A percentile compares a stretch with the other conserved stretches of the same genome.
Conservation (phyloP, 2,888 invertebrate genomes). For the Epiblema foenella region DNA sequence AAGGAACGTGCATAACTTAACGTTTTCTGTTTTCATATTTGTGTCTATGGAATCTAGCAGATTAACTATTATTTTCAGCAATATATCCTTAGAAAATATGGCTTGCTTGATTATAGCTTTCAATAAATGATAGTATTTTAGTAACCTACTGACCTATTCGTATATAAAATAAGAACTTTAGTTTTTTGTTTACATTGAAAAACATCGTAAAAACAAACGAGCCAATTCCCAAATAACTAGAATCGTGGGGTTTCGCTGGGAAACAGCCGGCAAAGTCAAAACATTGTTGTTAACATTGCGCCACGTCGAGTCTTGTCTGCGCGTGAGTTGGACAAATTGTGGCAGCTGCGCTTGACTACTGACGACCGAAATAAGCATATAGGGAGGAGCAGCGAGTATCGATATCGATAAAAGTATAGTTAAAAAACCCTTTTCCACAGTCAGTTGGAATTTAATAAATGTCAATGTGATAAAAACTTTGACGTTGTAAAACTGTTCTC, state of each 20-base stretch:
- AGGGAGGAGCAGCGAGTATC: conserved; percentile 50
- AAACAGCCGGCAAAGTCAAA: conserved; percentile 76
- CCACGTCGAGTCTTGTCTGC: conserved; percentile 60
- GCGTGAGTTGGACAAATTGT: conserved; percentile 62
- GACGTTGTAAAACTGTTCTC: no score
- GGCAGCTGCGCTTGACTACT: conserved; percentile 73
- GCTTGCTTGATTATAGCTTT: not conserved
- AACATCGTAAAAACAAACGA: conserved; percentile 40
- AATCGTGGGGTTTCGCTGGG: conserved; percentile 53
- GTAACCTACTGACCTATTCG: conserved; percentile 23
- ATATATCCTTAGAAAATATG: not conserved
- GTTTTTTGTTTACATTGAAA: conserved; percentile 6
- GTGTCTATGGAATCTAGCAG: no score
- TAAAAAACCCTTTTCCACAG: no score
- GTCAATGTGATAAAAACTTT: no score
- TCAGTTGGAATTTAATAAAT: no score
- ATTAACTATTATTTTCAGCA: no score
- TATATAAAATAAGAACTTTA: not conserved
- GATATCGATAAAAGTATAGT: not conserved
- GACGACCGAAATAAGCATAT: conserved; percentile 70
- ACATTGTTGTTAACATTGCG: conserved; percentile 80
- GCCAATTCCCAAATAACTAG: conserved; percentile 22
- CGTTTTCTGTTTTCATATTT: no score
- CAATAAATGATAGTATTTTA: conserved; percentile 2
- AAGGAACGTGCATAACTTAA: no score